Evolutionary conservation across 2,113 vertebrate genomes (phyloP).

Genomic region (Anarrhichthys ocellatus): DNA sequence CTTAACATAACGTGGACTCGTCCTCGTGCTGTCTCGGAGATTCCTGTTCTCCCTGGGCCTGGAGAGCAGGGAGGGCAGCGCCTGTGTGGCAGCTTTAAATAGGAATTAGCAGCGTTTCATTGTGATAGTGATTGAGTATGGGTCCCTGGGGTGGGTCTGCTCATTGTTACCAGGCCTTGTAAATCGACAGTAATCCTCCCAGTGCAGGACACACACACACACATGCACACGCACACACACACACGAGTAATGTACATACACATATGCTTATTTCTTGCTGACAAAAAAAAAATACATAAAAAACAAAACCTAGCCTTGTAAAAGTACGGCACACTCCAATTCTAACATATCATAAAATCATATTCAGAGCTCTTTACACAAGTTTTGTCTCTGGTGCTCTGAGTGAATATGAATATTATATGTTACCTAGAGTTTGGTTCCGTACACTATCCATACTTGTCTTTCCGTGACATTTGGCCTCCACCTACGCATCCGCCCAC

Average conservation of each 20-base stretch:
- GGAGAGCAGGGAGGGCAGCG: conserved; percentile 61
- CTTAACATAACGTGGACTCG: conserved; percentile 24
- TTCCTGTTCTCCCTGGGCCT: conserved; percentile 30
- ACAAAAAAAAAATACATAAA: neutral
- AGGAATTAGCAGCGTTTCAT: conserved; percentile 81
- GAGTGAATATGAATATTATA: conserved; percentile 24
- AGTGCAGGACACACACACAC: conserved; percentile 56
- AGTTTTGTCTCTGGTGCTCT: neutral
- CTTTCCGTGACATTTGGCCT: conserved; percentile 62
- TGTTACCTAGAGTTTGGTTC: conserved; percentile 24
- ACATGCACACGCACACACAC: conserved; percentile 50
- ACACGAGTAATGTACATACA: neutral
- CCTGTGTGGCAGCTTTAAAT: conserved; percentile 73
- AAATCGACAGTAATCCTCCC: conserved; percentile 81
- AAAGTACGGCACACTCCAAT: neutral
- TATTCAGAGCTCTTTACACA: neutral
- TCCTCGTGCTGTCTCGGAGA: conserved; percentile 4
- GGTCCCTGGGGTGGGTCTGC: conserved; percentile 69
- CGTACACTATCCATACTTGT: conserved; percentile 36
- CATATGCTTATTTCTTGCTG: neutral
- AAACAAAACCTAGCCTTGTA: neutral
- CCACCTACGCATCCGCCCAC: conserved; percentile 60
- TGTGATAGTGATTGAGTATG: conserved; percentile 78
- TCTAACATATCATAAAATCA: neutral
- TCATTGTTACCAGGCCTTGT: conserved; percentile 77